Conservation (phyloP, 2,888 invertebrate species). For the Uloborus plumipes region DNA sequence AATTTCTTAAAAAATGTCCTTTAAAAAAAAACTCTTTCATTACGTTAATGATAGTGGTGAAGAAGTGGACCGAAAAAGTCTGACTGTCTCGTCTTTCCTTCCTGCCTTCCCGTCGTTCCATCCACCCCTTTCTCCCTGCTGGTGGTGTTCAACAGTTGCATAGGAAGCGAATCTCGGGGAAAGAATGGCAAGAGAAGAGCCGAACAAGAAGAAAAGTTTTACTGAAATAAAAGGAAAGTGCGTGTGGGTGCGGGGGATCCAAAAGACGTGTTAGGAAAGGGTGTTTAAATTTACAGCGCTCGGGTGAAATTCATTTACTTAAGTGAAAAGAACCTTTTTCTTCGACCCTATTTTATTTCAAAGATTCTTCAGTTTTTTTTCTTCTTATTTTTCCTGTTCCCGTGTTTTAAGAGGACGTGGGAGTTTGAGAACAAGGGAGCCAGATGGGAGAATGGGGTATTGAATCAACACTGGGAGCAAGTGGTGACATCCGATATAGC, state of each 20-base stretch:
- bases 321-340: constrained; percentile 59
- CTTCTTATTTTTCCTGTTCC: background rate
- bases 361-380: constrained; percentile 13
- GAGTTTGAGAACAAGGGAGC: constrained; percentile 26
- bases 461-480: constrained; percentile 36
- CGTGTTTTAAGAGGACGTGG: background rate
- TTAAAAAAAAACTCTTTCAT: constrained; percentile 34
- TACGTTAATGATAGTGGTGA: constrained; percentile 49
- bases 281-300: constrained; percentile 45
- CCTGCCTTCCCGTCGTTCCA: constrained; percentile 2
- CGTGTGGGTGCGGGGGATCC: constrained; percentile 4
- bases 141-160: constrained; percentile 44
- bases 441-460: constrained; percentile 10
- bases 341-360: constrained; percentile 28
- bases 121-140: background rate
- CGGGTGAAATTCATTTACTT: constrained; percentile 57
- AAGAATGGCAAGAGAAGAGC: constrained; percentile 3
- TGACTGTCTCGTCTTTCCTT: constrained; percentile 4
- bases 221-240: constrained; percentile 20
- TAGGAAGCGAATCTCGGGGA: constrained; percentile 36
- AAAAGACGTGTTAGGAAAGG: constrained; percentile 37
- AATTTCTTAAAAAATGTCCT: constrained; percentile 1
- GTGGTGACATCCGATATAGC: constrained; percentile 10
- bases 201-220: background rate
- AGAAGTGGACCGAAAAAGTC: constrained; percentile 27